Conservation (phyloP, 2,113 vertebrate species). For the Erinaceus europaeus region DNA sequence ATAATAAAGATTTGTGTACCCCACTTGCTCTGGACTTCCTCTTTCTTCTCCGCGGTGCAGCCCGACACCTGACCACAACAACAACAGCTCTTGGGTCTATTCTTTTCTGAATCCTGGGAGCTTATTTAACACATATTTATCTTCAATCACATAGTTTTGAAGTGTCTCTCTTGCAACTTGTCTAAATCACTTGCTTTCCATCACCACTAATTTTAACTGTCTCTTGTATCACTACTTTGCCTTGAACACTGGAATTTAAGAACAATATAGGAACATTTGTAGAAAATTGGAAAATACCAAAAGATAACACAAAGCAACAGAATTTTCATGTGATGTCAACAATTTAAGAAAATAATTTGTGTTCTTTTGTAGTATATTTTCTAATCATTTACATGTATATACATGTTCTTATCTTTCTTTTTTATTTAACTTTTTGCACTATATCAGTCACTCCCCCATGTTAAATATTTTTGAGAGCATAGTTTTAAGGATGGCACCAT, state of each 20-base stretch:
- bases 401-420: neutral
- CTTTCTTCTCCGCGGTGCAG: no score
- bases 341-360: constrained; percentile 23
- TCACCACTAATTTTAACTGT: neutral
- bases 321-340: neutral
- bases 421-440: neutral
- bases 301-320: neutral
- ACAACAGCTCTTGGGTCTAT: no score
- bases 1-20: no score
- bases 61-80: no score
- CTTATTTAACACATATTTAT: neutral
- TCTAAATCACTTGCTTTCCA: neutral
- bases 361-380: neutral
- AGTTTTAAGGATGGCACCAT: neutral
- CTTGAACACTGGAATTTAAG: neutral
- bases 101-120: neutral
- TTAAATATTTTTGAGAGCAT: neutral
- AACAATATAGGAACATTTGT: neutral
- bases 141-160: neutral
- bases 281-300: constrained; percentile 9
- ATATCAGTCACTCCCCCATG: neutral
- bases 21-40: no score
- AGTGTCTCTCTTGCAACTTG: neutral
- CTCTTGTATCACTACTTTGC: constrained; percentile 5
- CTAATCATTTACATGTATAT: neutral